These are phyloP conservation scores for Ptychadena robeensis DNA, from an alignment of 2,797 vertebrate species.

Conservation along the genomic window DNA sequence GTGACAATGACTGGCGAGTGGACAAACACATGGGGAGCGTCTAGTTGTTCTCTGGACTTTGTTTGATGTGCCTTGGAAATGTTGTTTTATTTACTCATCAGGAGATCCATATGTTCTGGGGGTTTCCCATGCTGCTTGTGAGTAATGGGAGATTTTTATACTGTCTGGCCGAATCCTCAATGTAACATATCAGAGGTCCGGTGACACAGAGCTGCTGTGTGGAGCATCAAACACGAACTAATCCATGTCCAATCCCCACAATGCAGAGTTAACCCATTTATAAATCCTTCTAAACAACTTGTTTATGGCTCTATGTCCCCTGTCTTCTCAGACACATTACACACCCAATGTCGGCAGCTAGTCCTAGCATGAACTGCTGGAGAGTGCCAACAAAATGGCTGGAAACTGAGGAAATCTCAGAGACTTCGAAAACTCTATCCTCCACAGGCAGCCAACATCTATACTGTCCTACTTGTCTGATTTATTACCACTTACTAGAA, in stretches of 20 bases:
- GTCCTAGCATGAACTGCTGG: not conserved
- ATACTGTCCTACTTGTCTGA: not conserved
- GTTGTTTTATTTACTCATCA: conserved; percentile 37
- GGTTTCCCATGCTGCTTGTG: conserved; percentile 35
- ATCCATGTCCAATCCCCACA: not conserved
- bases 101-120: not conserved
- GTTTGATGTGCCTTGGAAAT: conserved; percentile 52
- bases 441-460: not conserved
- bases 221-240: not conserved
- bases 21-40: conserved; percentile 52
- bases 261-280: not conserved
- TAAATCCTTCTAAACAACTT: not conserved
- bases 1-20: conserved; percentile 40
- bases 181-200: not conserved
- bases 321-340: not conserved
- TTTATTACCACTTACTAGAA: conserved; percentile 3
- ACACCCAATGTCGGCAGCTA: not conserved
- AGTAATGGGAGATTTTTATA: conserved; percentile 26
- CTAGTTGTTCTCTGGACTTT: not conserved
- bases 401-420: too few species aligned
- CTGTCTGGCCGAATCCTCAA: not conserved
- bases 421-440: not conserved
- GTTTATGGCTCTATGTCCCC: not conserved
- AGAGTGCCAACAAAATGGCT: too few species aligned
- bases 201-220: not conserved